These are phyloP conservation scores for Drosophila ustulata DNA, from an alignment of 2,888 invertebrate genomes.

Conservation along the genomic window DNA sequence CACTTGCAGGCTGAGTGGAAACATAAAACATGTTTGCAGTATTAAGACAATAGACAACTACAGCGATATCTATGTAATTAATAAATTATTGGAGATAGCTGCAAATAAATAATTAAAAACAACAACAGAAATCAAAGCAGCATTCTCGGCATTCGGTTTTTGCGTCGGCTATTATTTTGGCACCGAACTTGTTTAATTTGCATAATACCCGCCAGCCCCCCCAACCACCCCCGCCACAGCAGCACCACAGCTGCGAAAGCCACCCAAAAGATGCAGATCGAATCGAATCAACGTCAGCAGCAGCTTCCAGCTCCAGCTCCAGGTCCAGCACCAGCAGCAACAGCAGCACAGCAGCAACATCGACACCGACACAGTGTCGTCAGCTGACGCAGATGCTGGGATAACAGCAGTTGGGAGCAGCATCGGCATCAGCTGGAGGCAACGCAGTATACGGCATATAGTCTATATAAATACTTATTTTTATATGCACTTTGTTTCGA, in stretches of 20 bases:
- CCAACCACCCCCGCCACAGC: conserved; percentile 2
- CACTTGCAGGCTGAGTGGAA: background rate
- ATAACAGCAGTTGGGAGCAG: conserved; percentile 44
- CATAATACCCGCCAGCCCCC: conserved; percentile 57
- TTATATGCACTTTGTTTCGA: conserved; percentile 75
- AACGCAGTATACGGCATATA: conserved; percentile 5
- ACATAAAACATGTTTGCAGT: conserved; percentile 69
- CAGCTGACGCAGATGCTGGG: conserved; percentile 66
- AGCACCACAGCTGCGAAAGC: background rate
- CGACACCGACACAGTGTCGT: conserved; percentile 1
- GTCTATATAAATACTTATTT: conserved; percentile 56
- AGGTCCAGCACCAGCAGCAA: conserved; percentile 39
- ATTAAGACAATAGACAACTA: conserved; percentile 18
- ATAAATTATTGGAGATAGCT: conserved; percentile 47
- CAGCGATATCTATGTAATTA: conserved; percentile 46
- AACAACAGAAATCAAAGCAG: conserved; percentile 34
- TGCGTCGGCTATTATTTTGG: conserved; percentile 55
- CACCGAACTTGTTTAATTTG: conserved; percentile 78
- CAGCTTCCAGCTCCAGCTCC: conserved; percentile 22
- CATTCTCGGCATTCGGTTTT: conserved; percentile 19
- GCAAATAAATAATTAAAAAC: conserved; percentile 55
- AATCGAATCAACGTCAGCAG: conserved; percentile 16
- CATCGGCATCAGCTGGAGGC: conserved; percentile 24
- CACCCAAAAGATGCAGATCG: conserved; percentile 25
- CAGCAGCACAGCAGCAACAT: conserved; percentile 36